Conservation (phyloP, 2,888 invertebrate species). For the Laothoe populi region DNA sequence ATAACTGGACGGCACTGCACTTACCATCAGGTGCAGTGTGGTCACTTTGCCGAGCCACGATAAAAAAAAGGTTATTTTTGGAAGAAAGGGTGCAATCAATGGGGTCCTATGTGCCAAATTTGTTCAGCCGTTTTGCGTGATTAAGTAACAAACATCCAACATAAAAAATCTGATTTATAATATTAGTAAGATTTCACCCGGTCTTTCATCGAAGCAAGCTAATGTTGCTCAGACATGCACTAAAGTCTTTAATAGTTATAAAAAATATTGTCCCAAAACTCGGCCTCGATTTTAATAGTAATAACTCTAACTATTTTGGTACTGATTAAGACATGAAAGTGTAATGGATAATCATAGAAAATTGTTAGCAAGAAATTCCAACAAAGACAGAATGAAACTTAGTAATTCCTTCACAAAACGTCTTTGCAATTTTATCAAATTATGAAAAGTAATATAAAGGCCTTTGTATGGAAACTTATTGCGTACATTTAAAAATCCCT, state of each 20-base stretch:
- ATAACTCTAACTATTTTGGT: not conserved
- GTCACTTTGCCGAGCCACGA: too few species aligned
- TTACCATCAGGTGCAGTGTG: too few species aligned
- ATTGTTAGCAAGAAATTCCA: constrained; percentile 18
- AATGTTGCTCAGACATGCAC: not conserved
- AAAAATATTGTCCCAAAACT: not conserved
- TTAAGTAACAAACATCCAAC: too few species aligned
- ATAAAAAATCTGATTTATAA: too few species aligned
- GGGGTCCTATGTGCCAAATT: too few species aligned
- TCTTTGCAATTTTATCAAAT: constrained; percentile 20
- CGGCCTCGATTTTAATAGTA: not conserved
- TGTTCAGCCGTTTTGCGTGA: too few species aligned
- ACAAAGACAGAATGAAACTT: constrained; percentile 13
- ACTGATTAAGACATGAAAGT: constrained; percentile 4
- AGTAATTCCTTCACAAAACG: constrained; percentile 23
- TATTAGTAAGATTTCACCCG: not conserved
- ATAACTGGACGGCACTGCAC: too few species aligned
- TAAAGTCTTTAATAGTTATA: not conserved
- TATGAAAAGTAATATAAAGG: constrained; percentile 16
- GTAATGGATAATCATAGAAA: constrained; percentile 23
- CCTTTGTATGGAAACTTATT: constrained; percentile 25
- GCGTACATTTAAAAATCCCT: constrained; percentile 16
- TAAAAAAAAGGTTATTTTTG: too few species aligned
- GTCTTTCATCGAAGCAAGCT: not conserved
- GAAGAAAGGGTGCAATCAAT: too few species aligned